Evolutionary conservation across 2,888 invertebrate genomes (phyloP), one percentile per base, ranked within the genome.

Genomic region (Xestia xanthographa): DNA sequence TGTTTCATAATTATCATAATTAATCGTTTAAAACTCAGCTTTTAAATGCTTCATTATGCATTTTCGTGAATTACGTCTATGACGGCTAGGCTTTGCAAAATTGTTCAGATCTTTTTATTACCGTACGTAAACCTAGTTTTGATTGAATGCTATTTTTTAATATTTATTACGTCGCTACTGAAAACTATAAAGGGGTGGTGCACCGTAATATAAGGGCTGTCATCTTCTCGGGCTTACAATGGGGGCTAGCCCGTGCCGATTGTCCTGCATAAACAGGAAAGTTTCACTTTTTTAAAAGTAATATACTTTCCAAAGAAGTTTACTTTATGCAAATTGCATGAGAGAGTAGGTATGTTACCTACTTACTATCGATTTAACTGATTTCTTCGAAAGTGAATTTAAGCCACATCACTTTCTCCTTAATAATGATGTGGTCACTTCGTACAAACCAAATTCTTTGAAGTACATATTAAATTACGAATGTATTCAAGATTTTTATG

Each of bases 1-100:
- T 43, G 45, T 72, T 74, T 70, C 65, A 26, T 63, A 79, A 75
- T 79, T 77, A 60, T 72, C 74, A 65, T 84, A 73, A 83, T 83
- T 79, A 77, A 79, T 75, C 43, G 66, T 68, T 71, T 43, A 68
- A 14, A 56, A 58, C n/a, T 63, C 12, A 2, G 60, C 9, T 77
- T 67, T 79, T 71, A 77, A 70, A 71, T 77, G 53, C n/a, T 62
- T 67, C 45, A 63, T 73, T 66, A 73, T 73, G 66, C 75, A 67
- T 62, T 78, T 67, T 74, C 43, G 34, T 81, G 66, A 74, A 81
- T 48, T 65, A 66, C 6, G 58, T 58, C 12, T 67, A 48, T 17
- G 43, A 58, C 14, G 48, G 41, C 20, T 50, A 58, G 50, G 43
- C 29, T 53, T 43, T 60, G 26, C 20, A 22, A 71, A 34, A 66